Conservation (phyloP, 2,888 invertebrate genomes). For the Catocala fraxini region DNA sequence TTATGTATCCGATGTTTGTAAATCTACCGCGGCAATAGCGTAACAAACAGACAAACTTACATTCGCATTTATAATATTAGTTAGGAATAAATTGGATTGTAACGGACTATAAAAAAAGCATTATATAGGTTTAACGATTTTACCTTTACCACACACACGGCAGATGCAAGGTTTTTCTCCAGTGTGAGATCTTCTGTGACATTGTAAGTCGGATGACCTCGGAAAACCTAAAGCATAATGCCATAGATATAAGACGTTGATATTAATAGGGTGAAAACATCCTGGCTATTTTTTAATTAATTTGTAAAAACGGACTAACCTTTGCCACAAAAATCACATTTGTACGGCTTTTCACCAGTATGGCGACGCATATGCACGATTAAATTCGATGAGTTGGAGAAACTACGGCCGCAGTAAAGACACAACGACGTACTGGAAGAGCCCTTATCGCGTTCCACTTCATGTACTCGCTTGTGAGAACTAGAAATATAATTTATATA, state of each 20-base stretch:
- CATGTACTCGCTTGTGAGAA: slow-evolving; percentile 87
- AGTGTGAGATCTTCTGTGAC: slow-evolving; percentile 88
- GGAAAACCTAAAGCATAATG: slow-evolving; percentile 82
- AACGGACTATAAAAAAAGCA: no score
- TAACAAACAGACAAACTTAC: no score
- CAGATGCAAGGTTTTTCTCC: slow-evolving; percentile 88
- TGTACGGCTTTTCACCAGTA: slow-evolving; percentile 90
- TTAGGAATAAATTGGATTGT: no score
- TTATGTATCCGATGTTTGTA: no score
- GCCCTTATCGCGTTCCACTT: slow-evolving; percentile 65
- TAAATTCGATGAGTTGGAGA: slow-evolving; percentile 88
- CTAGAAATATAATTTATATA: slow-evolving; percentile 53
- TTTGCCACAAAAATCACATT: slow-evolving; percentile 89
- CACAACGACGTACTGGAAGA: slow-evolving; percentile 84
- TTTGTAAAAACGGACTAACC: slow-evolving; percentile 53
- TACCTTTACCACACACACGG: slow-evolving; percentile 82
- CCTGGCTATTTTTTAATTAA: no score
- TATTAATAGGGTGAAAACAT: background rate
- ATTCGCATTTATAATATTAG: no score
- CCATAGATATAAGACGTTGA: background rate
- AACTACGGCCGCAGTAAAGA: slow-evolving; percentile 88
- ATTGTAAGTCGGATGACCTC: slow-evolving; percentile 88
- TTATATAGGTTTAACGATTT: background rate
- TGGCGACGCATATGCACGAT: slow-evolving; percentile 90
- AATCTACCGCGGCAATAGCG: no score